phyloP scores from a whole-genome alignment of 2,888 invertebrate genomes.

The Cryptosula pallasiana region DNA sequence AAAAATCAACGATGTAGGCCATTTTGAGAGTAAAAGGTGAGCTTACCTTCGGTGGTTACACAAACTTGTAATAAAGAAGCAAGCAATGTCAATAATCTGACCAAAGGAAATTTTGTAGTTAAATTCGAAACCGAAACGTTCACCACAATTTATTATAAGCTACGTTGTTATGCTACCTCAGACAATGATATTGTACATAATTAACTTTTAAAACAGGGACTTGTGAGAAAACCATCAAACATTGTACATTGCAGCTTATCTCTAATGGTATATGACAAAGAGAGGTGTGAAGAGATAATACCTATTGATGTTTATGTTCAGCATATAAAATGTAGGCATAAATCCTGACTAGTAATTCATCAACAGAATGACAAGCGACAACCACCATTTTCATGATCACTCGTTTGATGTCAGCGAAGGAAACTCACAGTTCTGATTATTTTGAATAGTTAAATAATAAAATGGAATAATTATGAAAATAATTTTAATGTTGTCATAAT shows the following conservation, averaged over 20 bases:
- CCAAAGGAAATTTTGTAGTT: too few species aligned
- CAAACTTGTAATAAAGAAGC: too few species aligned
- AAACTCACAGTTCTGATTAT: neutral
- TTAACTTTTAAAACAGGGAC: neutral
- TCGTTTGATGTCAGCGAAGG: neutral
- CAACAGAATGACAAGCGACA: neutral
- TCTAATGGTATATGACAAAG: neutral
- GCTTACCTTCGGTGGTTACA: too few species aligned
- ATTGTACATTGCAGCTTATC: neutral
- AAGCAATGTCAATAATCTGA: too few species aligned
- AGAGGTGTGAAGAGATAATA: neutral
- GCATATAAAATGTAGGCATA: neutral
- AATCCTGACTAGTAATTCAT: neutral
- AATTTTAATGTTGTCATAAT: neutral
- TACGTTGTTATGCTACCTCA: too few species aligned
- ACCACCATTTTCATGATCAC: neutral
- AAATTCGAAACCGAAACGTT: too few species aligned
- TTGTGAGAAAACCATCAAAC: neutral
- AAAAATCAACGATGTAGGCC: too few species aligned
- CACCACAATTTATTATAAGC: too few species aligned
- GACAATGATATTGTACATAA: neutral
- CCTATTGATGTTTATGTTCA: neutral
- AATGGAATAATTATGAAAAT: neutral
- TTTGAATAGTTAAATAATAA: neutral
- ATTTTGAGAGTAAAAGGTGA: too few species aligned